Percentiles rank a stretch among this genome's conserved stretches.
Conservation (phyloP, 30 jellyfish, hydroid and myxozoan species). For the Cassiopea andromeda region DNA sequence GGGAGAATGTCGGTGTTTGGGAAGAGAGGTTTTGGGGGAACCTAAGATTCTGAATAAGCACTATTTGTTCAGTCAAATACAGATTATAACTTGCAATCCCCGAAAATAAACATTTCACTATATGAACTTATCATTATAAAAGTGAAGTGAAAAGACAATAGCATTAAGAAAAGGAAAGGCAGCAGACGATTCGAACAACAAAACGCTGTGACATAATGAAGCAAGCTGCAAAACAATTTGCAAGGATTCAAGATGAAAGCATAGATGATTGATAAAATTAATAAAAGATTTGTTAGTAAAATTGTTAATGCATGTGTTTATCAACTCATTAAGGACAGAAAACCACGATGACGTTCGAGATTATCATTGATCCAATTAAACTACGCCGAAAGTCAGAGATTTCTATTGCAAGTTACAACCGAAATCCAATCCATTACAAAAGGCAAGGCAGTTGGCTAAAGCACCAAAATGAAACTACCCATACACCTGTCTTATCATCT, state of each 20-base stretch:
- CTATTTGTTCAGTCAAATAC: too few species aligned
- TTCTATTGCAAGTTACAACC: constrained; percentile 52
- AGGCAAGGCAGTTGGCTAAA: neutral
- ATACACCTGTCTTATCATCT: neutral
- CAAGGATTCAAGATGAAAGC: neutral
- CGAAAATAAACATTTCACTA: too few species aligned
- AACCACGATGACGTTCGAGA: neutral
- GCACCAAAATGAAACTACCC: neutral
- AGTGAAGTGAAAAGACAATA: neutral
- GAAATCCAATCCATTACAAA: neutral
- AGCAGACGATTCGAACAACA: neutral
- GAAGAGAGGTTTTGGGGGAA: too few species aligned
- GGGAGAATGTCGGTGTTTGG: too few species aligned
- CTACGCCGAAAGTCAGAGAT: constrained; percentile 25
- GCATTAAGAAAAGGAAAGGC: neutral
- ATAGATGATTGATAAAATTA: neutral
- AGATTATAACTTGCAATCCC: too few species aligned
- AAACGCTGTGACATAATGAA: neutral
- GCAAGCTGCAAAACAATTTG: neutral
- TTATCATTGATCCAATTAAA: constrained; percentile 4
- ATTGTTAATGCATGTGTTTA: constrained; percentile 1
- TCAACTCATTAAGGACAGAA: neutral
- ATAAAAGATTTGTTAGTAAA: neutral
- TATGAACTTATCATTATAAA: too few species aligned
- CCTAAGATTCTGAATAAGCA: too few species aligned